A percentile compares a stretch with the other conserved stretches of the same genome.
Conservation (phyloP, 2,888 invertebrate genomes). For the Adelphocoris suturalis region DNA sequence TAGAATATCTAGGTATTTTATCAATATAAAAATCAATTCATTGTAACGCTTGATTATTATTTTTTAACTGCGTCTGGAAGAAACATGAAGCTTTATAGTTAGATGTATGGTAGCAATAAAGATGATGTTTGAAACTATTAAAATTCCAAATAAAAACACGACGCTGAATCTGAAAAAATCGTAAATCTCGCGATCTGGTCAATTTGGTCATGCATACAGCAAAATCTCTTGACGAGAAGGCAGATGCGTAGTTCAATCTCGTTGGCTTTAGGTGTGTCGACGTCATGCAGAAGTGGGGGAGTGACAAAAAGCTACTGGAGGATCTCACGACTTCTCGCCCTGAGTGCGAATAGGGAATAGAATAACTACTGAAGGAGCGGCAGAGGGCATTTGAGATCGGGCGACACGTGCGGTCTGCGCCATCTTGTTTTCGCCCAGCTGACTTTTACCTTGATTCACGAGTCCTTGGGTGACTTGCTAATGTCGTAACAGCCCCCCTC, state of each 20-base stretch:
- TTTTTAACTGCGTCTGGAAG: no score
- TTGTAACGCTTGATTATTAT: no score
- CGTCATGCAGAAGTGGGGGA: not conserved
- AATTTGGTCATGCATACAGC: not conserved
- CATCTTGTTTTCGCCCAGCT: slow-evolving; percentile 61
- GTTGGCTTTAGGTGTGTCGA: not conserved
- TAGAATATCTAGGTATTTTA: no score
- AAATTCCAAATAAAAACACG: no score
- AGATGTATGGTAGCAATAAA: no score
- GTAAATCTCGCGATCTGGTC: not conserved
- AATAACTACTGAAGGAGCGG: not conserved
- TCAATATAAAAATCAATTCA: no score
- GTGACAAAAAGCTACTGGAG: not conserved
- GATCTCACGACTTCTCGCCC: not conserved
- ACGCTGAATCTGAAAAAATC: no score
- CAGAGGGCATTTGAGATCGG: not conserved
- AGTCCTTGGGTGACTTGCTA: slow-evolving; percentile 62
- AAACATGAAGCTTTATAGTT: no score
- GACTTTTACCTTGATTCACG: slow-evolving; percentile 68
- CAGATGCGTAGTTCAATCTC: slow-evolving; percentile 13
- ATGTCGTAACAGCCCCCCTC: slow-evolving; percentile 57
- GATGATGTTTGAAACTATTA: no score
- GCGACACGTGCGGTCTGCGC: slow-evolving; percentile 48
- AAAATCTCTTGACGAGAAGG: not conserved
- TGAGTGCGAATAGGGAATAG: not conserved